Conservation (phyloP, 1,140 invertebrate genomes). For the Zaprionus gabonicus region DNA sequence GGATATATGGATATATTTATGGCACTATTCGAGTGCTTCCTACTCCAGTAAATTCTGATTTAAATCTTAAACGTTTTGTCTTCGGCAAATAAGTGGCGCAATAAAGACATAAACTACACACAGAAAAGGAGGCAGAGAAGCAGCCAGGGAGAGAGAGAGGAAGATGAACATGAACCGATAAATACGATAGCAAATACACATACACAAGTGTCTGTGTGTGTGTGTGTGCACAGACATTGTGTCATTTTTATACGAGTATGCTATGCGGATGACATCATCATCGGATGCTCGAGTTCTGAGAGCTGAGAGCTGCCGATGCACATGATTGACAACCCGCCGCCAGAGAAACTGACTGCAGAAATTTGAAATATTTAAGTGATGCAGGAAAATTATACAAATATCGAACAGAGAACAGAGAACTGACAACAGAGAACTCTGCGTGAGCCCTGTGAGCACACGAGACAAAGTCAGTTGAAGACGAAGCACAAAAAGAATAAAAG, state of each 20-base stretch:
- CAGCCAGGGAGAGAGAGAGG: neutral
- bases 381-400: constrained; percentile 67
- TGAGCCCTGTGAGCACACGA: neutral
- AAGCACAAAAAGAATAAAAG: constrained; percentile 6
- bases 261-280: constrained; percentile 51
- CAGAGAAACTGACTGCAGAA: constrained; percentile 47
- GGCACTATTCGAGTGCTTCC: constrained; percentile 16
- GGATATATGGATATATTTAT: neutral
- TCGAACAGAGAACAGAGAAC: constrained; percentile 22
- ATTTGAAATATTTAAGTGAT: constrained; percentile 68
- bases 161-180: constrained; percentile 55
- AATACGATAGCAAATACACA: constrained; percentile 15
- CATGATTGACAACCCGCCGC: constrained; percentile 71
- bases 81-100: constrained; percentile 43
- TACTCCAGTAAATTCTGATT: constrained; percentile 12
- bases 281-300: constrained; percentile 8
- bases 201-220: constrained; percentile 7
- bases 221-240: constrained; percentile 34
- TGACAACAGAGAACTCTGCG: neutral
- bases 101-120: constrained; percentile 62
- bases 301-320: constrained; percentile 46
- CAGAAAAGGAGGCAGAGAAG: neutral
- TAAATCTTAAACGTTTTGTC: constrained; percentile 28
- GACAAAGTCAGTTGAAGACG: neutral
- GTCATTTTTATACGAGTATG: constrained; percentile 24